A percentile compares a stretch with the other conserved stretches of the same genome.
Evolutionary conservation across 2,888 invertebrate species (phyloP).

Genomic region (Acanthosepion pharaonis): DNA sequence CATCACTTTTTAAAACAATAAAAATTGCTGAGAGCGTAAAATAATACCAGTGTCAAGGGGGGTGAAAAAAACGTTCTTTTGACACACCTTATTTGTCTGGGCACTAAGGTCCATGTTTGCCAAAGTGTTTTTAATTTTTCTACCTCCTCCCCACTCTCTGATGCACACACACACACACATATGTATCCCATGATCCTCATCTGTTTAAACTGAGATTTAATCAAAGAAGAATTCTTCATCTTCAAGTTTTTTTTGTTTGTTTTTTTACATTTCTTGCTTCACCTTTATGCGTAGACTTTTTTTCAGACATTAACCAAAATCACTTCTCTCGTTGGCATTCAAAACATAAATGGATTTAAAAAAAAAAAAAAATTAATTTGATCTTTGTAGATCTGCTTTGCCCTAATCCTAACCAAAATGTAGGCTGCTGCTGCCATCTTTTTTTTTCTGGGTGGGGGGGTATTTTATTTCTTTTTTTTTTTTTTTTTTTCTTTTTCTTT

Average conservation of each 20-base stretch:
- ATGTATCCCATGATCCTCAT: too few species aligned
- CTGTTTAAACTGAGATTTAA: too few species aligned
- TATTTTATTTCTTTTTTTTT: neutral
- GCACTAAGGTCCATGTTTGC: too few species aligned
- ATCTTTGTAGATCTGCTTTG: neutral
- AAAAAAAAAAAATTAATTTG: neutral
- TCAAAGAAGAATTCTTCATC: neutral
- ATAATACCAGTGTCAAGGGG: too few species aligned
- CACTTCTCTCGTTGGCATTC: neutral
- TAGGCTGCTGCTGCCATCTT: neutral
- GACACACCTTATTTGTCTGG: too few species aligned
- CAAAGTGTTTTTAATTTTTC: too few species aligned
- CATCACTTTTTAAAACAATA: too few species aligned
- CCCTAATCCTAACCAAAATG: neutral
- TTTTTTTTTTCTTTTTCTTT: neutral
- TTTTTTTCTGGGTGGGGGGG: neutral
- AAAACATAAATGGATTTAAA: neutral
- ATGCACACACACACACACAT: too few species aligned
- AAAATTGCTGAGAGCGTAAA: too few species aligned
- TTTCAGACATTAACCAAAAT: neutral
- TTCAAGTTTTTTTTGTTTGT: neutral
- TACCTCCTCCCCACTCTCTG: too few species aligned
- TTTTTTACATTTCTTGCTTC: too few species aligned
- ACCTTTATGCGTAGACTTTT: neutral
- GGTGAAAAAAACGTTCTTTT: too few species aligned